A percentile compares a stretch with the other conserved stretches of the same genome.
phyloP scores from a whole-genome alignment of 2,888 invertebrate genomes.

The Anoplius nigerrimus region DNA sequence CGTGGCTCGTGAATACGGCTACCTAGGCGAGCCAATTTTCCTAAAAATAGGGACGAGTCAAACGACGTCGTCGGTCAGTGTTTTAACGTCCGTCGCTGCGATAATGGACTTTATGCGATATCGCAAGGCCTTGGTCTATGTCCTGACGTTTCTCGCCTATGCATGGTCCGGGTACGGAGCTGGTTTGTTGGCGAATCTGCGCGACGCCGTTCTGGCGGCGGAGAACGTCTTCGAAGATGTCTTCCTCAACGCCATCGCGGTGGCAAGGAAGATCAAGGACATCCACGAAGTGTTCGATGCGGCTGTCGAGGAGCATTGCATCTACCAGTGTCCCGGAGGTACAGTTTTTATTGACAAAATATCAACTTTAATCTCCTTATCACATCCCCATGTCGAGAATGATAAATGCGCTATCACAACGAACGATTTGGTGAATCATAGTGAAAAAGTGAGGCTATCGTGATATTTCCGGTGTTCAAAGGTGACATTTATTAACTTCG shows the following conservation, averaged over 20 bases:
- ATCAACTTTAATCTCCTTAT: no score
- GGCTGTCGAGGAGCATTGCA: slow-evolving; percentile 89
- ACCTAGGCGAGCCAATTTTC: slow-evolving; percentile 32
- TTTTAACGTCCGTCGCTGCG: neutral
- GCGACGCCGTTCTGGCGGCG: slow-evolving; percentile 87
- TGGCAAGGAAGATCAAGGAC: slow-evolving; percentile 84
- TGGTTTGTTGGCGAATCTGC: slow-evolving; percentile 82
- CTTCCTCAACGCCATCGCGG: slow-evolving; percentile 83
- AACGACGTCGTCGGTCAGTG: slow-evolving; percentile 8
- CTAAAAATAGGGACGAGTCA: slow-evolving; percentile 55
- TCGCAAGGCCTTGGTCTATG: slow-evolving; percentile 84
- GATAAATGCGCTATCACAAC: no score
- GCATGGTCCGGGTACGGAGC: slow-evolving; percentile 89
- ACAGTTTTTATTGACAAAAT: neutral
- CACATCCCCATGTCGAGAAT: no score
- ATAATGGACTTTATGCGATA: slow-evolving; percentile 84
- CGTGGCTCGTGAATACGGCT: slow-evolving; percentile 28
- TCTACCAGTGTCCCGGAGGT: slow-evolving; percentile 86
- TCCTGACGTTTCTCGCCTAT: slow-evolving; percentile 86
- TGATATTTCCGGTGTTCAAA: no score
- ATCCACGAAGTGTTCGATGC: slow-evolving; percentile 90
- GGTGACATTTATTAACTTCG: no score
- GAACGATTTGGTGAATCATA: no score
- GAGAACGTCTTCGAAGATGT: slow-evolving; percentile 89
- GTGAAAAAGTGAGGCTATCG: no score